phyloP scores from a whole-genome alignment of 2,888 invertebrate species.

The Mesoligia furuncula region DNA sequence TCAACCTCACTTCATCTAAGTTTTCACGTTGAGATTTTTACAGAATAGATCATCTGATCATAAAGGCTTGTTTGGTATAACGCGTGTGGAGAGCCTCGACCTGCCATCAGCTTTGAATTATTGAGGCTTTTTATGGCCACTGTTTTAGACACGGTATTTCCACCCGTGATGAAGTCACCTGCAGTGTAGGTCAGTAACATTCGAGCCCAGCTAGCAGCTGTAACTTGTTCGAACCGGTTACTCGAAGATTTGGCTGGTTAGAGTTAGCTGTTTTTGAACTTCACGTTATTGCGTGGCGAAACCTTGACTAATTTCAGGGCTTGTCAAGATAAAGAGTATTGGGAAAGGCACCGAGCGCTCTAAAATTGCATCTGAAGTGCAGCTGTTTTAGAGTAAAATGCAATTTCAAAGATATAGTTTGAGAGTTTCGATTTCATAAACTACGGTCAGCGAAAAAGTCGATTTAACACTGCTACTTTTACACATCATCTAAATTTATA shows the following conservation, averaged over 20 bases:
- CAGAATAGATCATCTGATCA: neutral
- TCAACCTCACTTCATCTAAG: too few relatives aligned
- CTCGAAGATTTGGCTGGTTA: neutral
- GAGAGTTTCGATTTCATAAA: neutral
- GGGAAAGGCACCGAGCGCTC: neutral
- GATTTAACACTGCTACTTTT: too few relatives aligned
- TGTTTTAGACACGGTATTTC: neutral
- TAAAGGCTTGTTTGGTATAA: neutral
- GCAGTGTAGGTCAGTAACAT: constrained; percentile 13
- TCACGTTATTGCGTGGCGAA: neutral
- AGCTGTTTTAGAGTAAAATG: neutral
- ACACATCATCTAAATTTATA: too few relatives aligned
- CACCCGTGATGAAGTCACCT: neutral
- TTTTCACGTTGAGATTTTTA: too few relatives aligned
- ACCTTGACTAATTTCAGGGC: constrained; percentile 1
- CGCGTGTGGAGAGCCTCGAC: neutral
- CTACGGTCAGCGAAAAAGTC: too few relatives aligned
- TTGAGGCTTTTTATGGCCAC: neutral
- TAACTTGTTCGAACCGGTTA: constrained; percentile 10
- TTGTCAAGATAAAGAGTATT: neutral
- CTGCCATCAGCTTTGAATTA: neutral
- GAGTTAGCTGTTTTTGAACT: neutral
- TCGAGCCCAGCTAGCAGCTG: neutral
- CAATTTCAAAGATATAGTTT: neutral
- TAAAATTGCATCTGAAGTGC: neutral